These are phyloP conservation scores for Heptranchias perlo DNA, from an alignment of 2,113 vertebrate species.

Conservation along the genomic window DNA sequence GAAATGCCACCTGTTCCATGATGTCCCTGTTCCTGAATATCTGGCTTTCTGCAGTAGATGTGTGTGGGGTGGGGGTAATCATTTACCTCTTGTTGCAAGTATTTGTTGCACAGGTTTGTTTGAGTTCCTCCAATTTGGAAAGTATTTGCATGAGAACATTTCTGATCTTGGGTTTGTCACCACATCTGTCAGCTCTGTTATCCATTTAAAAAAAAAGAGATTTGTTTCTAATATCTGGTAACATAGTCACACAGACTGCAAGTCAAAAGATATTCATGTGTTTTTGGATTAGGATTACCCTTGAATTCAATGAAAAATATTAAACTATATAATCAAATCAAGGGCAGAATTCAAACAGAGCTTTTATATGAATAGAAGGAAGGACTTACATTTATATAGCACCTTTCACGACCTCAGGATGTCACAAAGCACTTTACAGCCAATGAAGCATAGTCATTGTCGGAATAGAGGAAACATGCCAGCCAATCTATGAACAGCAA, in stretches of 20 bases:
- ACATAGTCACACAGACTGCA: neutral
- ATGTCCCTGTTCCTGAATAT: neutral
- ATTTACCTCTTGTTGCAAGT: neutral
- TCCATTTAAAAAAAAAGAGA: neutral
- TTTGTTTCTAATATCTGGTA: neutral
- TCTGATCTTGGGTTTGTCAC: neutral
- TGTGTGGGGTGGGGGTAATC: neutral
- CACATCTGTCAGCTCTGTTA: neutral
- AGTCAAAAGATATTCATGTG: neutral
- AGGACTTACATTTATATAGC: neutral
- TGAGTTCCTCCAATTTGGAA: neutral
- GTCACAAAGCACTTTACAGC: neutral
- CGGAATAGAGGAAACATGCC: neutral
- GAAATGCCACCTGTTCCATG: neutral
- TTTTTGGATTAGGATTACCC: neutral
- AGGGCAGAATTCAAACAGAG: neutral
- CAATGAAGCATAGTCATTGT: neutral
- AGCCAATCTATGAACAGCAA: neutral
- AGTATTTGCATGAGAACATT: neutral
- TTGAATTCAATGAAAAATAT: neutral
- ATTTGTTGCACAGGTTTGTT: neutral
- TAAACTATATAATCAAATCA: neutral
- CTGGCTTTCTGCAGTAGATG: neutral
- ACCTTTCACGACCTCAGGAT: neutral
- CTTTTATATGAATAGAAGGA: neutral